Evolutionary conservation across 1,140 invertebrate species (phyloP), one percentile per base, ranked within the genome.

Genomic region (Antheraea mylitta): DNA sequence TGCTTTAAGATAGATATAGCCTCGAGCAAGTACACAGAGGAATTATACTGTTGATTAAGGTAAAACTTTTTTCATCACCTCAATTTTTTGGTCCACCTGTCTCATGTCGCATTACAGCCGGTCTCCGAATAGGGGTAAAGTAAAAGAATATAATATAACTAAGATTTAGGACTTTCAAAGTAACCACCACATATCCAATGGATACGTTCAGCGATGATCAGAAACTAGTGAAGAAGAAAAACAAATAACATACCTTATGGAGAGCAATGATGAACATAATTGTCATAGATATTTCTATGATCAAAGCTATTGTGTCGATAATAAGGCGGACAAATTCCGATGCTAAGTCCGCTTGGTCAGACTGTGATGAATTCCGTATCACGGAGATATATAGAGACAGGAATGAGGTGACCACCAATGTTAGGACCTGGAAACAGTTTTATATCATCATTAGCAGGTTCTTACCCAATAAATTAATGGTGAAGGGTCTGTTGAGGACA

Each of bases 351-450:
- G 68, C 38, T 45, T 62, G 60, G 38, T 72, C 70, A 0, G 59
- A 4, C 45, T 69, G 59, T 38, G 73, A 67, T 0, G 73, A 59
- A 59, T 79, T 77, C 9, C 83, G 48, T 19, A 85, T 64, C 68
- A 80, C 73, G 4, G 83, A 78, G 60, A 91, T 87, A 75, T 87
- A 91, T 18, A 87, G 75, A 0, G 85, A 84, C 22, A 91, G 81
- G 48, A 86, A 69, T 0, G 71, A 70, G 0, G 83, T 82, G 71
- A 87, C 85, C n/a, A 82, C 68, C 18, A 88, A 42, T 6, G 86
- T 84, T 19, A 90, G 70, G 11, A 83, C 69, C 88, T 90, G 88
- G 19, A 88, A 87, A 70, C 48, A 53, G 5, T 53, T 53, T 16
- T 53, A 16, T 42, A 42, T 42, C 38, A 11, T 42, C 0, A 42